A percentile compares a stretch with the other conserved stretches of the same genome.
Evolutionary conservation across 2,113 vertebrate genomes (phyloP).

Genomic region (Pelvicachromis taeniatus): DNA sequence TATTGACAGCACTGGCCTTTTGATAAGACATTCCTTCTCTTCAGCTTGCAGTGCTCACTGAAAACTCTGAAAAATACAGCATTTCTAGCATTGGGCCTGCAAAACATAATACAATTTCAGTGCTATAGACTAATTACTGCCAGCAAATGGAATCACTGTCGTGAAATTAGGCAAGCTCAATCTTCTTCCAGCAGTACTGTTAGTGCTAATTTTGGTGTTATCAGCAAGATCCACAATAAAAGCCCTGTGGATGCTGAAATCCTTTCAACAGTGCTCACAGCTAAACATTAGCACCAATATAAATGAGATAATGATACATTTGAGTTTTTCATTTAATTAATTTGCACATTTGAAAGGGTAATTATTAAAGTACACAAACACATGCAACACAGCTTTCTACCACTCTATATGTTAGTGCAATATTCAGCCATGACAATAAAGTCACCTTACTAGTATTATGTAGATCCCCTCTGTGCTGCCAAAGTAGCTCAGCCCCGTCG

Average conservation of each 20-base stretch:
- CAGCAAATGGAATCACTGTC: not conserved
- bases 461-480: not conserved
- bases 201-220: not conserved
- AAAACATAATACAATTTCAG: not conserved
- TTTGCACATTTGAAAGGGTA: not conserved
- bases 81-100: not conserved
- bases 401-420: not conserved
- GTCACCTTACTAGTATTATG: not conserved
- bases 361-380: not conserved
- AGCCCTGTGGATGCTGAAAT: not conserved
- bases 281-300: not conserved
- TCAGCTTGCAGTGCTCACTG: not conserved
- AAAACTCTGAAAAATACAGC: not conserved
- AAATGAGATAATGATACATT: not conserved
- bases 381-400: not conserved
- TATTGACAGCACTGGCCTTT: not conserved
- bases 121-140: not conserved
- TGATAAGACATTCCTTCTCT: not conserved
- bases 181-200: not conserved
- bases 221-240: not conserved
- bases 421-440: not conserved
- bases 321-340: not conserved
- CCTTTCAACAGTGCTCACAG: not conserved
- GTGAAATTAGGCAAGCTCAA: not conserved
- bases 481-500: not conserved